Evolutionary conservation across 2,888 invertebrate species (phyloP).

Genomic region (Hermaeophaga mercurialis): DNA sequence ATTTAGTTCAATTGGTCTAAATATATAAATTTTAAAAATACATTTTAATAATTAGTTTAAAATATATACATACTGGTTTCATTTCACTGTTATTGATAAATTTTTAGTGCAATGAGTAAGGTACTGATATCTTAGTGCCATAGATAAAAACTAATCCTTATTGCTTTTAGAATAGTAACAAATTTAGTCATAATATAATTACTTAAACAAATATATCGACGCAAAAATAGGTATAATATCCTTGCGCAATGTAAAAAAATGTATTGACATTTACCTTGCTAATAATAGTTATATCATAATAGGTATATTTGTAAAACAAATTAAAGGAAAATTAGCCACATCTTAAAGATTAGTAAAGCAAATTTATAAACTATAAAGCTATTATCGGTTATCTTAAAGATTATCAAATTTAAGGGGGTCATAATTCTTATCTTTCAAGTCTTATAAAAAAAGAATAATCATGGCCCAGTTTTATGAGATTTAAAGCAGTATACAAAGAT

Average conservation of each 20-base stretch:
- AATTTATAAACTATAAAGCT: conserved; percentile 18
- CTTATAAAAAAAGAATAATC: too few relatives aligned
- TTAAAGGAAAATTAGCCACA: conserved; percentile 17
- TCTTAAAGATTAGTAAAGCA: conserved; percentile 21
- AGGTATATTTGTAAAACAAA: conserved; percentile 18
- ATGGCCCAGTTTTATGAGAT: too few relatives aligned
- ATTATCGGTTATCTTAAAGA: conserved; percentile 13
- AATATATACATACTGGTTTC: too few relatives aligned
- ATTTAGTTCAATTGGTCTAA: too few relatives aligned
- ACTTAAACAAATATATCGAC: conserved; percentile 2
- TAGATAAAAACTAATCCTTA: conserved; percentile 12
- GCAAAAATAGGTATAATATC: conserved; percentile 1
- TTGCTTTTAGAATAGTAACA: conserved; percentile 7
- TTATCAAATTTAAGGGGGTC: too few relatives aligned
- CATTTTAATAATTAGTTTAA: too few relatives aligned
- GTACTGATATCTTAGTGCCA: conserved; percentile 2
- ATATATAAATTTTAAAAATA: too few relatives aligned
- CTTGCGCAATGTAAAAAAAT: conserved; percentile 12
- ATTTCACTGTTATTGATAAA: not conserved
- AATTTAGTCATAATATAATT: conserved; percentile 7
- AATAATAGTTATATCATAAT: conserved; percentile 18
- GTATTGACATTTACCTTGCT: conserved; percentile 21
- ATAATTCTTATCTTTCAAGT: too few relatives aligned
- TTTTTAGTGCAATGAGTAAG: conserved; percentile 2
- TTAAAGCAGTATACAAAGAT: too few relatives aligned